Conservation (phyloP, 2,113 vertebrate genomes). For the Apeltes quadracus region DNA sequence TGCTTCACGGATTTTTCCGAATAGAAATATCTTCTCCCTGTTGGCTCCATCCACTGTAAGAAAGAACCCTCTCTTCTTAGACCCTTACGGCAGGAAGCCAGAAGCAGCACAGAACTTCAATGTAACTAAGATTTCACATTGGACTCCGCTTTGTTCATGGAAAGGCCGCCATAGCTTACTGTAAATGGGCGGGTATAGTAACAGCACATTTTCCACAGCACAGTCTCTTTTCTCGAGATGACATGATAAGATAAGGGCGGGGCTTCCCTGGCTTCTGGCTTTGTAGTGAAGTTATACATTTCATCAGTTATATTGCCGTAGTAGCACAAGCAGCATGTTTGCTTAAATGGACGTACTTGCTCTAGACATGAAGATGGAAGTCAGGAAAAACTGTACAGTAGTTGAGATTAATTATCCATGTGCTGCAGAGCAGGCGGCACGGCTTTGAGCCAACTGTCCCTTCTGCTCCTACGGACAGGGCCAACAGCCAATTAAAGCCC, state of each 20-base stretch:
- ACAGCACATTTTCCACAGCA: not conserved
- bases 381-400: conserved; percentile 39
- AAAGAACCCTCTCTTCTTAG: conserved; percentile 30
- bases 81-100: conserved; percentile 37
- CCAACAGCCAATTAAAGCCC: conserved; percentile 71
- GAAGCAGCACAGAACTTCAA: conserved; percentile 33
- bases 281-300: conserved; percentile 4
- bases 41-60: conserved; percentile 14
- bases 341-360: conserved; percentile 3
- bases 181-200: not conserved
- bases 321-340: not conserved
- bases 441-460: conserved; percentile 66
- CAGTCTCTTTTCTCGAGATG: not conserved
- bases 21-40: conserved; percentile 3
- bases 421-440: conserved; percentile 65
- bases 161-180: not conserved
- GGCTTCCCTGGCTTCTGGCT: not conserved
- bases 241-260: conserved; percentile 1
- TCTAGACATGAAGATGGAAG: conserved; percentile 43
- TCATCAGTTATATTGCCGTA: conserved; percentile 1
- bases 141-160: conserved; percentile 5
- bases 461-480: conserved; percentile 64
- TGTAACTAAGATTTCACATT: conserved; percentile 24
- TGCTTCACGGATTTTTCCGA: not conserved
- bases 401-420: conserved; percentile 68